Evolutionary conservation across 2,797 vertebrate genomes (phyloP).

Genomic region (Chloroceryle amazona): DNA sequence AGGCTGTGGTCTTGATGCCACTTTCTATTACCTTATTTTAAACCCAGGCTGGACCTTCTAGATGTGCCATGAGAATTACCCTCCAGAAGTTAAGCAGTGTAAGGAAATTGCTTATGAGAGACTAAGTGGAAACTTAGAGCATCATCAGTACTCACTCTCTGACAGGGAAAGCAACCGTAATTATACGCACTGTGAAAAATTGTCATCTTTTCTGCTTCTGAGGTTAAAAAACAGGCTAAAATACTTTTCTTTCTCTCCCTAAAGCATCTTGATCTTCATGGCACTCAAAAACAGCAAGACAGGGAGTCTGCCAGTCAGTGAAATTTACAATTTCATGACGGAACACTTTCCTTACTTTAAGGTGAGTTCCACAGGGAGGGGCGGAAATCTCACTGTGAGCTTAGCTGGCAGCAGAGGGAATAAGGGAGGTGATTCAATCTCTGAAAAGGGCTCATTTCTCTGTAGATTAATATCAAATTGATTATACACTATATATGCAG

Average conservation of each 20-base stretch:
- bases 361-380: slow-evolving; percentile 80
- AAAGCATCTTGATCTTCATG: slow-evolving; percentile 98
- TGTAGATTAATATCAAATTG: not conserved
- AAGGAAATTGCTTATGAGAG: not conserved
- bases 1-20: not conserved
- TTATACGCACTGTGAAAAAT: not conserved
- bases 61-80: not conserved
- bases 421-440: not conserved
- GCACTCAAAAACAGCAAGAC: slow-evolving; percentile 97
- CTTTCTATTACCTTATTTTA: not conserved
- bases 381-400: not conserved
- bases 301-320: slow-evolving; percentile 96
- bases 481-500: fast-evolving
- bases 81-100: not conserved
- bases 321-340: slow-evolving; percentile 99
- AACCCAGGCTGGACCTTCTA: not conserved
- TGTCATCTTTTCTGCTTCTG: not conserved
- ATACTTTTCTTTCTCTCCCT: slow-evolving; percentile 54
- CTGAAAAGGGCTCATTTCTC: not conserved
- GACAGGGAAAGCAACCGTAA: not conserved
- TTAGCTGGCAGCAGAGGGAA: not conserved
- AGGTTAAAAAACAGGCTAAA: not conserved
- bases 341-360: slow-evolving; percentile 99
- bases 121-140: not conserved
- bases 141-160: not conserved